A percentile compares a stretch with the other conserved stretches of the same genome.
These are phyloP conservation scores for Macrotus californicus DNA, from an alignment of 2,113 vertebrate genomes.

Conservation along the genomic window DNA sequence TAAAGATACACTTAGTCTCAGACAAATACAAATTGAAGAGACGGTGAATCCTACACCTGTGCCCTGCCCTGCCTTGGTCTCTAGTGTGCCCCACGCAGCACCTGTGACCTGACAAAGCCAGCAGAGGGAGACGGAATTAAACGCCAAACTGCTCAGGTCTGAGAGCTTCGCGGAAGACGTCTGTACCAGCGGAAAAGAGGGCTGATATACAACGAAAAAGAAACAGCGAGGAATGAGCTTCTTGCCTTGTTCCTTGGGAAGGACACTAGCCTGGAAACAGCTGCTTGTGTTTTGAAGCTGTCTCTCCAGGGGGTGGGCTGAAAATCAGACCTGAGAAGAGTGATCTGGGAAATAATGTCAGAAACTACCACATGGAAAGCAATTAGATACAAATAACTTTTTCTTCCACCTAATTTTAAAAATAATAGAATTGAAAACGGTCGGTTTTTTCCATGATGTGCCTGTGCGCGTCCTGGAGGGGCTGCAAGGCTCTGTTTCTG, in stretches of 20 bases:
- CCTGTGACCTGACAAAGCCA: neutral
- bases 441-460: neutral
- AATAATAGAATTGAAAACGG: constrained; percentile 17
- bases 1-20: neutral
- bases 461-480: neutral
- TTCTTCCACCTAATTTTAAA: neutral
- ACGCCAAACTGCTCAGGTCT: neutral
- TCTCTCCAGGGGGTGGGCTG: neutral
- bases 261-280: neutral
- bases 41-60: neutral
- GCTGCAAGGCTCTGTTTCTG: neutral
- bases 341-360: constrained; percentile 5
- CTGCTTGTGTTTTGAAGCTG: neutral
- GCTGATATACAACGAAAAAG: neutral
- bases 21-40: neutral
- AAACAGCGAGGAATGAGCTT: neutral
- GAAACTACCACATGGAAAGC: constrained; percentile 30
- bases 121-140: constrained; percentile 36
- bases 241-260: neutral
- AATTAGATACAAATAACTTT: constrained; percentile 23
- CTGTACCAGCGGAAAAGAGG: constrained; percentile 11
- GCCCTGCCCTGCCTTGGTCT: neutral
- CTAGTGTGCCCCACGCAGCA: neutral
- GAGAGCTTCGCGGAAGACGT: neutral
- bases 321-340: constrained; percentile 40